Percentiles rank a stretch among this genome's conserved stretches.
These are phyloP conservation scores for Gymnarchus niloticus DNA, from an alignment of 2,113 vertebrate species.

Conservation along the genomic window DNA sequence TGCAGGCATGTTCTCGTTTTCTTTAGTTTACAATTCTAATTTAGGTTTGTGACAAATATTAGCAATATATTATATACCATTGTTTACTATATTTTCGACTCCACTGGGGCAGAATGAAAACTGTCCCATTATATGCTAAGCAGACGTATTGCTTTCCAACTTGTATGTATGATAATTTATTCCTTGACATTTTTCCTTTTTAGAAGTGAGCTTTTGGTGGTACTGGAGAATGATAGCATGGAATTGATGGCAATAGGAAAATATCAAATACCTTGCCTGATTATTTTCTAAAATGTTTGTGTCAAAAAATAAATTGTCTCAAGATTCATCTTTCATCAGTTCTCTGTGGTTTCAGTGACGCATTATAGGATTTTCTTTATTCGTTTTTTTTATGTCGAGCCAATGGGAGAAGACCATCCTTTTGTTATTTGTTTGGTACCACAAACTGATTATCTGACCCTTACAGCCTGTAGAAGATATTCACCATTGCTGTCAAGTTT, in stretches of 20 bases:
- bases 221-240: not conserved
- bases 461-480: constrained; percentile 14
- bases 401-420: constrained; percentile 7
- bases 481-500: constrained; percentile 12
- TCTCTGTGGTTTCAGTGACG: not conserved
- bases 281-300: not conserved
- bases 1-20: not conserved
- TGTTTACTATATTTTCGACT: not conserved
- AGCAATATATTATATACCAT: not conserved
- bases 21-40: not conserved
- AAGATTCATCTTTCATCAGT: not conserved
- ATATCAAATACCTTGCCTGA: not conserved
- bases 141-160: not conserved
- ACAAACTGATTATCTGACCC: constrained; percentile 13
- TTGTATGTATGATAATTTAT: not conserved
- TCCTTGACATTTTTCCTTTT: not conserved
- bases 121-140: not conserved
- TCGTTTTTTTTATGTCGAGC: not conserved
- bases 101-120: not conserved
- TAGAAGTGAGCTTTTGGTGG: not conserved
- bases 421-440: constrained; percentile 12
- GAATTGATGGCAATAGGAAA: not conserved
- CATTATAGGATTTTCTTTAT: not conserved
- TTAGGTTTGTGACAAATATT: not conserved
- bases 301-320: not conserved